phyloP scores from a whole-genome alignment of 2,888 invertebrate genomes.

The Pseudococcus viburni region DNA sequence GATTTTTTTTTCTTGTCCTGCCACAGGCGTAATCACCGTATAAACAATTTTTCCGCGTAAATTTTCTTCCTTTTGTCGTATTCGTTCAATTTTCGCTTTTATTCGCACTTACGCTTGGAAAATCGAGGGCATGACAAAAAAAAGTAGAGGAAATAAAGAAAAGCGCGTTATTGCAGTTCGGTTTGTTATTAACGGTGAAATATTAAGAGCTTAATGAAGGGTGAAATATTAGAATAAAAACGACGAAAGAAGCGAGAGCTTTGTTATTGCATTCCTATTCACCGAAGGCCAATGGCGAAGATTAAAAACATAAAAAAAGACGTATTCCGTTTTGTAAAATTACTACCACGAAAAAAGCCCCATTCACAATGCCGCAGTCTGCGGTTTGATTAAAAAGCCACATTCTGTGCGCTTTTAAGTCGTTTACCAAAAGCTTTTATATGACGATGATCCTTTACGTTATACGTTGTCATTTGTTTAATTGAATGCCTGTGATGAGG shows the following conservation, averaged over 20 bases:
- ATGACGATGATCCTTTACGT: slow-evolving; percentile 23
- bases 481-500: slow-evolving; percentile 38
- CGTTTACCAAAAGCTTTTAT: slow-evolving; percentile 53
- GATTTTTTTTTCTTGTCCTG: slow-evolving; percentile 58
- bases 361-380: slow-evolving; percentile 54
- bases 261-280: slow-evolving; percentile 59
- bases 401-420: slow-evolving; percentile 53
- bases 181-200: slow-evolving; percentile 60
- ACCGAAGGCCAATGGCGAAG: slow-evolving; percentile 64
- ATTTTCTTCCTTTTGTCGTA: not conserved
- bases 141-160: not conserved
- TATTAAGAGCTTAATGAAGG: slow-evolving; percentile 66
- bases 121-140: not conserved
- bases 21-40: not conserved
- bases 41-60: slow-evolving; percentile 14
- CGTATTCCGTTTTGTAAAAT: slow-evolving; percentile 45
- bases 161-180: slow-evolving; percentile 41
- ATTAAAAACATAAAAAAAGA: slow-evolving; percentile 63
- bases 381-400: slow-evolving; percentile 64
- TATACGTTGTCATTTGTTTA: slow-evolving; percentile 53
- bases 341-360: slow-evolving; percentile 33
- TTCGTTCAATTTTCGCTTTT: slow-evolving; percentile 34
- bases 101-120: not conserved
- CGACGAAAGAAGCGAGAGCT: slow-evolving; percentile 47
- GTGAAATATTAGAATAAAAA: slow-evolving; percentile 62